phyloP scores from a whole-genome alignment of 2,797 vertebrate genomes.

The Tragelaphus eurycerus region DNA sequence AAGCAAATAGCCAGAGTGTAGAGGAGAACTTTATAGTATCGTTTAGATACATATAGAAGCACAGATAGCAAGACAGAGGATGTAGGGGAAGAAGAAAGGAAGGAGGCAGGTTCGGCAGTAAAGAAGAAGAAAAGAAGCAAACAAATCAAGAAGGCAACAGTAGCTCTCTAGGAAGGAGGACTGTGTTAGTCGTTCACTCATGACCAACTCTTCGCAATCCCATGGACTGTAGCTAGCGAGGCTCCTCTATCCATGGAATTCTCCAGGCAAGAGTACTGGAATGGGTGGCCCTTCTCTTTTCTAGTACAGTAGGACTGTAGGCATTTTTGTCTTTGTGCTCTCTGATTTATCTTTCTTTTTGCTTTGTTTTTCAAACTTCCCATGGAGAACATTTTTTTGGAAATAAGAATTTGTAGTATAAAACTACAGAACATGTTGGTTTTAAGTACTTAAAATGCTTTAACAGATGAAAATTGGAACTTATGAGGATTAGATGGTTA shows the following conservation, averaged over 20 bases:
- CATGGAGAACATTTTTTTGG: background rate
- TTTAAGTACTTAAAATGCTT: background rate
- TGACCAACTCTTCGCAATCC: background rate
- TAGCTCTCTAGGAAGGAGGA: background rate
- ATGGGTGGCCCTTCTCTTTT: background rate
- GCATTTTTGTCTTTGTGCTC: background rate
- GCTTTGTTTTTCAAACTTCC: background rate
- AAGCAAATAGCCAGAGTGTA: background rate
- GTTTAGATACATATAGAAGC: background rate
- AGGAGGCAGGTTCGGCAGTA: accelerated
- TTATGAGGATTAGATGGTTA: background rate
- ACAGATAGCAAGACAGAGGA: background rate
- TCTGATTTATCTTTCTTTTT: background rate
- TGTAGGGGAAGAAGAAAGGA: background rate
- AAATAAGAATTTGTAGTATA: background rate
- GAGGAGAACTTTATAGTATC: background rate
- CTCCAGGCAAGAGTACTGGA: background rate
- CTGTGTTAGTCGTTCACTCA: accelerated
- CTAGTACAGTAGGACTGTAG: background rate
- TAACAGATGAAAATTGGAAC: background rate
- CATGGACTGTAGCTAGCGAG: background rate
- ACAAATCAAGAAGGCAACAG: background rate
- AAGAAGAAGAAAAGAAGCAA: background rate
- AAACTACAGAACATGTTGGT: background rate
- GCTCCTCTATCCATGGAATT: background rate